phyloP scores from a whole-genome alignment of 2,797 vertebrate genomes.

The Trematomus bernacchii region DNA sequence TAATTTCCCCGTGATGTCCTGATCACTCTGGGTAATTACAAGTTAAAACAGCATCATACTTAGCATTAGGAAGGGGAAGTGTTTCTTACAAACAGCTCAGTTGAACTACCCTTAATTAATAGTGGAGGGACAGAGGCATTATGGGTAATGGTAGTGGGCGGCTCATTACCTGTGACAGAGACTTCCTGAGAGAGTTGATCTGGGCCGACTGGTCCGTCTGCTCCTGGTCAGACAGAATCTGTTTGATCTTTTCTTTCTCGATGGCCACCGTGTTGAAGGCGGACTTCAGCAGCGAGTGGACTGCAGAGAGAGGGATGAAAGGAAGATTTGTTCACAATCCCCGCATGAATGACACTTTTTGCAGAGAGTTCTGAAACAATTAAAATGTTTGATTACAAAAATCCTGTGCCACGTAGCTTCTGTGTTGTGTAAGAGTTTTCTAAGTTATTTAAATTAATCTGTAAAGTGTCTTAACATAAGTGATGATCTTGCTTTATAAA shows the following conservation, averaged over 20 bases:
- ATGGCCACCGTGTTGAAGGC: conserved; percentile 99
- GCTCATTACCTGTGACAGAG: conserved; percentile 94
- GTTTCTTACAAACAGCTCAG: conserved; percentile 8
- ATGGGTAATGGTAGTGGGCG: conserved; percentile 3
- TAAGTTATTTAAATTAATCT: not conserved
- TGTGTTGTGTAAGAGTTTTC: not conserved
- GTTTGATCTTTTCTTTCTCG: conserved; percentile 98
- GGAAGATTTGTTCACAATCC: not conserved
- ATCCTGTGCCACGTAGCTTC: not conserved
- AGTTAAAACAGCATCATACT: conserved; percentile 17
- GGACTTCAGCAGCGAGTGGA: conserved; percentile 97
- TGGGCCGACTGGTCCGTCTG: conserved; percentile 91
- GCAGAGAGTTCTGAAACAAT: not conserved
- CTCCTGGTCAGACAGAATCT: conserved; percentile 95
- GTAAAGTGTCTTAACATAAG: not conserved
- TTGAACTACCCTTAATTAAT: conserved; percentile 8
- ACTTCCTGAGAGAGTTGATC: conserved; percentile 94
- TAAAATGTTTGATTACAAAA: not conserved
- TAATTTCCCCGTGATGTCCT: conserved; percentile 4
- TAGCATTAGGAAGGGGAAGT: not conserved
- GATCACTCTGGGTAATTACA: conserved; percentile 20
- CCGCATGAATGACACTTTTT: not conserved
- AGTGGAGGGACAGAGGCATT: conserved; percentile 16
- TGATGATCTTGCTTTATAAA: not conserved
- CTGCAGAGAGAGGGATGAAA: conserved; percentile 74